Percentiles rank a stretch among this genome's conserved stretches.
These are phyloP conservation scores for Vesta saturnalis DNA, from an alignment of 2,888 invertebrate genomes.

Conservation along the genomic window DNA sequence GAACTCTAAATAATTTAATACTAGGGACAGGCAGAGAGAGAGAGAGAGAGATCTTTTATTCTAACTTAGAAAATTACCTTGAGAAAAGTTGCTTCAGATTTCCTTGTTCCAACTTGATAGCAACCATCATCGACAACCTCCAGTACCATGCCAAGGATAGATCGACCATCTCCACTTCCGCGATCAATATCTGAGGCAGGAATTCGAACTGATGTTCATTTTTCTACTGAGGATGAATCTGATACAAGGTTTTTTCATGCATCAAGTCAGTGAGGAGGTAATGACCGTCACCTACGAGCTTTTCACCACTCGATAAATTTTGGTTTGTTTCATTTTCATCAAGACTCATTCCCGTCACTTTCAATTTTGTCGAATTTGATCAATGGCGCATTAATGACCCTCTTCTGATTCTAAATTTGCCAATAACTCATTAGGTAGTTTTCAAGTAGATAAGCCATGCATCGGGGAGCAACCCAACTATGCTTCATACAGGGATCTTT, in stretches of 20 bases:
- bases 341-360: neutral
- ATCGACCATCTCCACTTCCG: neutral
- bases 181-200: neutral
- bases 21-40: neutral
- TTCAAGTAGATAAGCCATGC: neutral
- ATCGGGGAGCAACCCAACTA: neutral
- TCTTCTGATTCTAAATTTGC: constrained; percentile 12
- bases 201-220: neutral
- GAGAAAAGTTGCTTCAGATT: neutral
- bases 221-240: neutral
- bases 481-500: constrained; percentile 1
- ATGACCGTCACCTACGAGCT: neutral
- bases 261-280: neutral
- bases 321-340: constrained; percentile 8
- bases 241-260: no score
- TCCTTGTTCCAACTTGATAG: neutral
- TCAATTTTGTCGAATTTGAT: neutral
- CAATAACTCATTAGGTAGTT: constrained; percentile 2
- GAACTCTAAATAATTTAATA: neutral
- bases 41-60: neutral
- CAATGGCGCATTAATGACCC: neutral
- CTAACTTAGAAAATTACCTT: neutral
- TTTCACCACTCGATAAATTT: neutral
- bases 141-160: neutral
- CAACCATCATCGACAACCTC: neutral